Percentiles rank a stretch among this genome's conserved stretches.
Evolutionary conservation across 2,113 vertebrate species (phyloP).

Genomic region (Orycteropus afer): DNA sequence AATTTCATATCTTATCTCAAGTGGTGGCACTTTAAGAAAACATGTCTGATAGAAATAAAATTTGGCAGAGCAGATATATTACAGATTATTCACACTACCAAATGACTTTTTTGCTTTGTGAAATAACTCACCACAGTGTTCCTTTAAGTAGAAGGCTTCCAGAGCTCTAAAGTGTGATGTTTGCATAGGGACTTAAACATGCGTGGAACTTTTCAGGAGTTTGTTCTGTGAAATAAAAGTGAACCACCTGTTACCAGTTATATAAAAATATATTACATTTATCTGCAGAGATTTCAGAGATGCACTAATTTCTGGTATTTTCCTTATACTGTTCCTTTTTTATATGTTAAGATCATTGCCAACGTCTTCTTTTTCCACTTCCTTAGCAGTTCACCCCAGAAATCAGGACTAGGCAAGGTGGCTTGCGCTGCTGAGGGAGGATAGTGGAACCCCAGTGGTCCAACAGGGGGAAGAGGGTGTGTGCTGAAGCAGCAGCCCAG

Average conservation of each 20-base stretch:
- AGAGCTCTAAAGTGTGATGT: background rate
- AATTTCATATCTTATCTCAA: background rate
- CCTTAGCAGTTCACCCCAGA: background rate
- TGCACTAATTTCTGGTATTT: background rate
- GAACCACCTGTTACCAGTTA: background rate
- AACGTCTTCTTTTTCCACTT: background rate
- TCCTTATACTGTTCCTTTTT: background rate
- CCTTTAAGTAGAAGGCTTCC: background rate
- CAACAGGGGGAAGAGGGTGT: background rate
- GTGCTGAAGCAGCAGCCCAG: no score
- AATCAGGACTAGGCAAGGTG: background rate
- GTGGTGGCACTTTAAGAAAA: background rate
- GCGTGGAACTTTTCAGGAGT: background rate
- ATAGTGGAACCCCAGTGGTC: no score
- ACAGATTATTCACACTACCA: background rate
- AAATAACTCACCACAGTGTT: background rate
- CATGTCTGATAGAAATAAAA: background rate
- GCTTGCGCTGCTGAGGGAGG: background rate
- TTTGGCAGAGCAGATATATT: background rate
- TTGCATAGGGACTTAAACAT: background rate
- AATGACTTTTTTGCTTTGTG: background rate
- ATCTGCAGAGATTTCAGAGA: background rate
- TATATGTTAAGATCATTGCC: background rate
- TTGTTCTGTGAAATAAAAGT: background rate
- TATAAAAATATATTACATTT: background rate